Conservation (phyloP, 2,797 vertebrate genomes). For the Poeciliopsis presidionis region DNA sequence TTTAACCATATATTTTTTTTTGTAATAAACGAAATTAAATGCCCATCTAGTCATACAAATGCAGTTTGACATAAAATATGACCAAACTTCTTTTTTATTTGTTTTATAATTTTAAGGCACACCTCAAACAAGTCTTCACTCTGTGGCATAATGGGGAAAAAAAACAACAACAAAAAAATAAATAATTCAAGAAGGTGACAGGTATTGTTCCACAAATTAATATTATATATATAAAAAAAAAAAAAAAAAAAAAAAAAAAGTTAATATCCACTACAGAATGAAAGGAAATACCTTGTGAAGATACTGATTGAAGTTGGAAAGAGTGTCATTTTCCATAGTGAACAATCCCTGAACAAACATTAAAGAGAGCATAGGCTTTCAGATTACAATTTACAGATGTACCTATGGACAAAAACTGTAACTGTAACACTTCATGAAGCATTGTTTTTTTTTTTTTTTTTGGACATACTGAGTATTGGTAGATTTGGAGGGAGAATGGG, state of each 20-base stretch:
- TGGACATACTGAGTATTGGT: neutral
- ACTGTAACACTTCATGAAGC: neutral
- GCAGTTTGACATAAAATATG: too few species aligned
- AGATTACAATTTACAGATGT: neutral
- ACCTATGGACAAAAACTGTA: neutral
- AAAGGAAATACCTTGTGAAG: neutral
- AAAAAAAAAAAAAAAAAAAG: too few species aligned
- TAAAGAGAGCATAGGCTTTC: neutral
- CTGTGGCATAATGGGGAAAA: too few species aligned
- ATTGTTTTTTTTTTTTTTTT: neutral
- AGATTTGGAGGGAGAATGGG: neutral
- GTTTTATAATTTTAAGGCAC: too few species aligned
- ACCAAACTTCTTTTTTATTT: too few species aligned
- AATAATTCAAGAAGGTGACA: neutral
- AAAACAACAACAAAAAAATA: too few species aligned
- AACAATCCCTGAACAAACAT: neutral
- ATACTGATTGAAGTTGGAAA: neutral
- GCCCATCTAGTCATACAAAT: too few species aligned
- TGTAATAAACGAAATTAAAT: too few species aligned
- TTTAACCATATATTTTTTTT: too few species aligned
- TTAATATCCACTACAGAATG: neutral
- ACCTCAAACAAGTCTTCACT: too few species aligned
- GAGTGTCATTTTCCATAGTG: neutral
- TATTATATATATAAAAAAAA: too few species aligned
- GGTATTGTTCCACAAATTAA: too few species aligned